Conservation (phyloP, 1,140 invertebrate species). For the Achatina immaculata region DNA sequence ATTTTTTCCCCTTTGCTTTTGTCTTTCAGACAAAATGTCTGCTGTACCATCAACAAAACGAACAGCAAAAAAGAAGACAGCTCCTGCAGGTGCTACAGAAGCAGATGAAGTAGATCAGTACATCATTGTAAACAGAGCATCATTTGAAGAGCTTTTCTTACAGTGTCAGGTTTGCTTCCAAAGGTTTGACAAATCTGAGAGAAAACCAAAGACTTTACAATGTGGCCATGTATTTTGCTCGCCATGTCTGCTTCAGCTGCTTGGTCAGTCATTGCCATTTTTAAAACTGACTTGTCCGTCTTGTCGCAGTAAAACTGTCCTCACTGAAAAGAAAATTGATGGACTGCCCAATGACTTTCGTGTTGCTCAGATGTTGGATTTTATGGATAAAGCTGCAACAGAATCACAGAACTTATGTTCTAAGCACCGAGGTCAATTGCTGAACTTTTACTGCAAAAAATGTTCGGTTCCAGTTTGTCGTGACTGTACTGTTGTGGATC, state of each 20-base stretch:
- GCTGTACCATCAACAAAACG: too few species aligned
- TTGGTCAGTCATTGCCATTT: constrained; percentile 57
- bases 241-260: constrained; percentile 58
- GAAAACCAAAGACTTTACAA: constrained; percentile 59
- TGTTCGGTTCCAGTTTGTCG: constrained; percentile 61
- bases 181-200: constrained; percentile 55
- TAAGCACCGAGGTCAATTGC: constrained; percentile 63
- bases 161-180: constrained; percentile 62
- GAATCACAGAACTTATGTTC: constrained; percentile 61
- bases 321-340: constrained; percentile 56
- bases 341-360: constrained; percentile 62
- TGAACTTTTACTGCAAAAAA: constrained; percentile 67
- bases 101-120: constrained; percentile 42
- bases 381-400: constrained; percentile 50
- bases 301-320: constrained; percentile 61
- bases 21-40: too few species aligned
- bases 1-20: too few species aligned
- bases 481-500: constrained; percentile 67
- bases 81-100: too few species aligned
- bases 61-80: too few species aligned
- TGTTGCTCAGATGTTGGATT: constrained; percentile 67
- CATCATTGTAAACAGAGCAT: constrained; percentile 60
- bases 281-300: constrained; percentile 63
- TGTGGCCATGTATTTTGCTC: too few species aligned
- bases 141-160: constrained; percentile 65